A percentile compares a stretch with the other conserved stretches of the same genome.
Conservation (phyloP, 1,140 invertebrate species). For the Nylanderia fulva region DNA sequence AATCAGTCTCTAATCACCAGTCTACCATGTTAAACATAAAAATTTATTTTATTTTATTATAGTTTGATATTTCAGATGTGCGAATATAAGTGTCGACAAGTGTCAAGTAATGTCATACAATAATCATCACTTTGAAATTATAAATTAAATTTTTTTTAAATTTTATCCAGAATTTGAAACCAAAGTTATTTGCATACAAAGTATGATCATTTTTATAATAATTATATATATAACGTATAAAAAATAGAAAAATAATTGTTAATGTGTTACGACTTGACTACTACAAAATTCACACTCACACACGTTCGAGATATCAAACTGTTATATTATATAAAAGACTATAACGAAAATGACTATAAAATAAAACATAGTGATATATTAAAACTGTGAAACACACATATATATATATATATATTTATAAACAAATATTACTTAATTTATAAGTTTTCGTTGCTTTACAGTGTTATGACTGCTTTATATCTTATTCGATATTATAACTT, state of each 20-base stretch:
- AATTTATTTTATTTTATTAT: constrained; percentile 21
- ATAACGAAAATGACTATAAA: constrained; percentile 42
- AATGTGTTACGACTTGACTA: constrained; percentile 1
- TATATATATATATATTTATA: constrained; percentile 33
- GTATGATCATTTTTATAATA: constrained; percentile 16
- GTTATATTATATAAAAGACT: constrained; percentile 38
- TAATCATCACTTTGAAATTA: not conserved
- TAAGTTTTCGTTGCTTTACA: constrained; percentile 71
- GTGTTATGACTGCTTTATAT: constrained; percentile 47
- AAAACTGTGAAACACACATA: constrained; percentile 30
- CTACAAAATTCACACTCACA: constrained; percentile 36
- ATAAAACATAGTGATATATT: constrained; percentile 37
- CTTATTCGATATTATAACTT: too few species aligned
- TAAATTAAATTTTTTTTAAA: not conserved
- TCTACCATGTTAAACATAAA: constrained; percentile 46
- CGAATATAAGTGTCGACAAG: not conserved
- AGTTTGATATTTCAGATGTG: constrained; percentile 29
- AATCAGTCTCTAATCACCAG: constrained; percentile 67
- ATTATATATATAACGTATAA: constrained; percentile 26
- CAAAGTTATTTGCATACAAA: not conserved
- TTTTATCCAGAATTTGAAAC: not conserved
- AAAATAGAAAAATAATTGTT: constrained; percentile 37
- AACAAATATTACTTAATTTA: constrained; percentile 69
- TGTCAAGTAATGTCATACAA: constrained; percentile 12
- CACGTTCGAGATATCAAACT: constrained; percentile 14